Conservation (phyloP, 2,797 vertebrate genomes). For the Choloepus didactylus region DNA sequence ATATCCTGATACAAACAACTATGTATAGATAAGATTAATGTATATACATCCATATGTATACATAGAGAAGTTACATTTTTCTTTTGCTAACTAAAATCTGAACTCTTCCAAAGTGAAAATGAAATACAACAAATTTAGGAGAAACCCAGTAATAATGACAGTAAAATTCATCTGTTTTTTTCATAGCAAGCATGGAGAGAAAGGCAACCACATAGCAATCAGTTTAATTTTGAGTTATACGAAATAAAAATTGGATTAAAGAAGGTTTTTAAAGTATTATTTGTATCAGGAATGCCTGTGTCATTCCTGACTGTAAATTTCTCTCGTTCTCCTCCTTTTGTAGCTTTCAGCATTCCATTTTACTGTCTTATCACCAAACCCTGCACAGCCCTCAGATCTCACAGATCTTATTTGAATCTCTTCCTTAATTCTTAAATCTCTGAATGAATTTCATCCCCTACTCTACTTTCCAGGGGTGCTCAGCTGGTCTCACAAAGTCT, state of each 20-base stretch:
- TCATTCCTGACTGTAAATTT: conserved; percentile 75
- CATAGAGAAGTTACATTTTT: conserved; percentile 58
- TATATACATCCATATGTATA: neutral
- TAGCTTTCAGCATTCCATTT: conserved; percentile 73
- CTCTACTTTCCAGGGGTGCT: conserved; percentile 79
- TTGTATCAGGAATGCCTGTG: conserved; percentile 60
- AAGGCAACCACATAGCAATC: conserved; percentile 50
- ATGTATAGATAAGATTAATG: neutral
- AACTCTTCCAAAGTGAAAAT: conserved; percentile 68
- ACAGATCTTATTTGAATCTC: conserved; percentile 77
- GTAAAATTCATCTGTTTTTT: conserved; percentile 60
- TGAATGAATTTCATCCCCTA: conserved; percentile 75
- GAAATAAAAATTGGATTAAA: conserved; percentile 77
- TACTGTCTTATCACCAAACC: conserved; percentile 66
- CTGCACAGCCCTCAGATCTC: conserved; percentile 71
- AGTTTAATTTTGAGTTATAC: conserved; percentile 68
- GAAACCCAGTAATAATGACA: conserved; percentile 79
- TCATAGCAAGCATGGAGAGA: conserved; percentile 44
- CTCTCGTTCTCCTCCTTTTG: conserved; percentile 76
- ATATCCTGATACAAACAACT: conserved; percentile 43
- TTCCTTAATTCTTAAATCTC: conserved; percentile 70
- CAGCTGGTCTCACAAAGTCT: conserved; percentile 79
- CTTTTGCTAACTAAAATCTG: conserved; percentile 70
- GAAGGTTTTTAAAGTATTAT: conserved; percentile 61
- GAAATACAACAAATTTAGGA: conserved; percentile 69